Evolutionary conservation across 2,888 invertebrate species (phyloP), one percentile per base, ranked within the genome.

Genomic region (Teleiodes luculella): DNA sequence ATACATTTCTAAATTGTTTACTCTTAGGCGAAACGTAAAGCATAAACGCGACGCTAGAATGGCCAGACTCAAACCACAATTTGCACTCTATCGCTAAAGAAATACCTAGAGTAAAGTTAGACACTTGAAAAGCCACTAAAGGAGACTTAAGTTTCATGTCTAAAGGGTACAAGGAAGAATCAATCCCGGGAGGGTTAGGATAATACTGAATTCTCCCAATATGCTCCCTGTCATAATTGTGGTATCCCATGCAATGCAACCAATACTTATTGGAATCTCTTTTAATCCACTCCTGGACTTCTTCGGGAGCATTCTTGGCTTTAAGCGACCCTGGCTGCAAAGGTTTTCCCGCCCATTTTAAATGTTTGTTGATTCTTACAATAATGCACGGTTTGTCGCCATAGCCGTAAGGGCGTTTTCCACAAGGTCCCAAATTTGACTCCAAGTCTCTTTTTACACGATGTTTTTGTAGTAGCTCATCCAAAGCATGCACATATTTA

Each of bases 151-250:
- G 60, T 11, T 63, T 57, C 54, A 65, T 65, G 18, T 67, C 61
- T 6, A 83, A 54, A 3, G 88, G 84, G 53, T 79, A 86, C 20
- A 66, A 35, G 3, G 59, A 58, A 0, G 84, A 74, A 43, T 85
- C 83, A 52, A 81, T 72, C 5, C 87, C 88, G 1, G 88, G 88
- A 0, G 88, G 88, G 55, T 87, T 61, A 0, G 88, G 88, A 55
- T 73, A 80, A 54, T 89, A 89, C 16, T 64, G 72, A 56, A 89
- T 77, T 6, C 35, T 72, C 0, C 82, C 80, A 50, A 87, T 68
- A 58, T 88, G 87, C 51, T 87, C 85, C 28, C 73, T 77, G 61
- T 87, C 89, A 60, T 83, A 82, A 0, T 78, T 61, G 62, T 84
- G 72, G 28, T 65, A 73, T 0, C 88, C 88, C 2, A 61, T 62